Evolutionary conservation across 2,888 invertebrate species (phyloP).

Genomic region (Agriopis aurantiaria): DNA sequence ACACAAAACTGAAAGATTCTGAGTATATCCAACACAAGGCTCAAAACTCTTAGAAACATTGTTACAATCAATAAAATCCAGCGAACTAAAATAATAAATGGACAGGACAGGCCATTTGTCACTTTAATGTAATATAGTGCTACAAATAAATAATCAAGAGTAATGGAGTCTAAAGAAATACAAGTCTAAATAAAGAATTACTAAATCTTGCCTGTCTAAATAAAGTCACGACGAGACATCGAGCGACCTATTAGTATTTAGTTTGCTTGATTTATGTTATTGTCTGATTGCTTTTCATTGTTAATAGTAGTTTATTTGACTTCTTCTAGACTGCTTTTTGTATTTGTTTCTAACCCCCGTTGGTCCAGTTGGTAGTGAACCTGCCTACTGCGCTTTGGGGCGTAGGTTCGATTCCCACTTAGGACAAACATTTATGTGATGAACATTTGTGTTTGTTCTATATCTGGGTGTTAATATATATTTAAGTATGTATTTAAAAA

Average conservation of each 20-base stretch:
- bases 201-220: conserved; percentile 13
- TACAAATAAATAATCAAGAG: conserved; percentile 31
- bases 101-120: conserved; percentile 6
- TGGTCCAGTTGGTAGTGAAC: too few relatives aligned
- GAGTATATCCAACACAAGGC: too few relatives aligned
- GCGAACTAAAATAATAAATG: conserved; percentile 7
- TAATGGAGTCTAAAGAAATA: conserved; percentile 16
- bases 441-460: too few relatives aligned
- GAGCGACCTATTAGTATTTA: conserved; percentile 2
- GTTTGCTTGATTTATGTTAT: conserved; percentile 9
- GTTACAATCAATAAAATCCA: not conserved
- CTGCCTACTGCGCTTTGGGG: too few relatives aligned
- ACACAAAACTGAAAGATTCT: too few relatives aligned
- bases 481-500: too few relatives aligned
- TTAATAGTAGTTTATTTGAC: not conserved
- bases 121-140: conserved; percentile 19
- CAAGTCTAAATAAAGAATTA: conserved; percentile 3
- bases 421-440: too few relatives aligned
- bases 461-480: too few relatives aligned
- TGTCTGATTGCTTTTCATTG: not conserved
- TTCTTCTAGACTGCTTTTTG: not conserved
- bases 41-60: too few relatives aligned
- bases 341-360: not conserved
- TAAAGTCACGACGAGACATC: conserved; percentile 1
- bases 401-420: too few relatives aligned